phyloP scores from a whole-genome alignment of 2,888 invertebrate genomes.

The Anthrax anthrax region DNA sequence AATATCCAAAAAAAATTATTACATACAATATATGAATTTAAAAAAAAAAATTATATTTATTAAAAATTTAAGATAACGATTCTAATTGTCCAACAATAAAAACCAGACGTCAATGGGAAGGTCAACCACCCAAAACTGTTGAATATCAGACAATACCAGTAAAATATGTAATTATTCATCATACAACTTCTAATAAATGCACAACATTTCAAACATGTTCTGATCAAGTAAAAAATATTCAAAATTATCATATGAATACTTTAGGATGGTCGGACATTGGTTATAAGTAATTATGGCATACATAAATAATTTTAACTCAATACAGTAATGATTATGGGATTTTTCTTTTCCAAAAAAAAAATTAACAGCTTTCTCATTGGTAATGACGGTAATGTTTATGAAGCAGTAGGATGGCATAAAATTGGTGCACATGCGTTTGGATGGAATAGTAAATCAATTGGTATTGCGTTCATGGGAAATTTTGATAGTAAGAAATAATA shows the following conservation, averaged over 20 bases:
- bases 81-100: slow-evolving; percentile 40
- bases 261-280: slow-evolving; percentile 40
- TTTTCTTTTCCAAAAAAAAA: too few species aligned
- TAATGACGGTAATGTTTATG: slow-evolving; percentile 48
- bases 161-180: slow-evolving; percentile 41
- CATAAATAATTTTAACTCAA: not conserved
- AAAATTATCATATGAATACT: slow-evolving; percentile 38
- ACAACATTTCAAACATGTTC: slow-evolving; percentile 34
- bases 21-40: too few species aligned
- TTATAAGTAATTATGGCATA: slow-evolving; percentile 36
- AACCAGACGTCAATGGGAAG: slow-evolving; percentile 46
- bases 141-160: slow-evolving; percentile 45
- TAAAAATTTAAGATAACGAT: not conserved
- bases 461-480: slow-evolving; percentile 46
- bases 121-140: slow-evolving; percentile 33
- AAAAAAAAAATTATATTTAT: too few species aligned
- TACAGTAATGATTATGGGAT: not conserved
- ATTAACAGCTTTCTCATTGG: slow-evolving; percentile 47
- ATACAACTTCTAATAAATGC: slow-evolving; percentile 40
- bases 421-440: slow-evolving; percentile 44
- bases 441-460: slow-evolving; percentile 46
- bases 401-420: slow-evolving; percentile 48
- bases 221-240: slow-evolving; percentile 36
- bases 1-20: too few species aligned
- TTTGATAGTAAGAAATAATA: slow-evolving; percentile 32